Evolutionary conservation across 2,888 invertebrate species (phyloP).

Genomic region (Machimus rusticus): DNA sequence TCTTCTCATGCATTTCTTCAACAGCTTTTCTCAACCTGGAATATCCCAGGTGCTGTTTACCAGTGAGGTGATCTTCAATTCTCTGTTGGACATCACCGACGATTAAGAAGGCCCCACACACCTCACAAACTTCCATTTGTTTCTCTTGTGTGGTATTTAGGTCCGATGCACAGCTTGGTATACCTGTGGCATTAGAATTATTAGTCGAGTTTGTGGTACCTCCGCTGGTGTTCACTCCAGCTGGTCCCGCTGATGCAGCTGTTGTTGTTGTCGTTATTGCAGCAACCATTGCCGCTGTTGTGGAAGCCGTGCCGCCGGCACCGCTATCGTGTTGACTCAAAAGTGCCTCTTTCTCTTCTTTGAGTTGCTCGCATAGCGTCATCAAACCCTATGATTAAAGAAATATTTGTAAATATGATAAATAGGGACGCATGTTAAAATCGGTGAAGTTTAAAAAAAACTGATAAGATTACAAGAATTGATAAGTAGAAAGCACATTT

Average conservation of each 20-base stretch:
- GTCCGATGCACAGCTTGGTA: slow-evolving; percentile 74
- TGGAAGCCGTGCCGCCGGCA: slow-evolving; percentile 53
- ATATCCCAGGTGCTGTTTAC: slow-evolving; percentile 96
- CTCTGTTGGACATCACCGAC: slow-evolving; percentile 98
- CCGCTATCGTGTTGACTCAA: slow-evolving; percentile 81
- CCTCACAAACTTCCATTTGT: slow-evolving; percentile 98
- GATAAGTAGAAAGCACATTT: too few relatives aligned
- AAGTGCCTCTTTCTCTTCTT: slow-evolving; percentile 87
- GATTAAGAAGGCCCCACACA: slow-evolving; percentile 98
- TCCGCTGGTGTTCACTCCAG: not conserved
- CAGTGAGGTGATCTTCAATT: slow-evolving; percentile 97
- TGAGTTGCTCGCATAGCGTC: slow-evolving; percentile 93
- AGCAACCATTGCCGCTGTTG: not conserved
- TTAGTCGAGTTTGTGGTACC: slow-evolving; percentile 42
- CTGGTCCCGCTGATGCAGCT: not conserved
- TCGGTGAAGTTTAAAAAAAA: too few relatives aligned
- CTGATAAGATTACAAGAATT: too few relatives aligned
- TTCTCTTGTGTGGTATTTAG: slow-evolving; percentile 90
- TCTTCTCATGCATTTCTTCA: slow-evolving; percentile 70
- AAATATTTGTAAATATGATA: not conserved
- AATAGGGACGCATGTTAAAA: too few relatives aligned
- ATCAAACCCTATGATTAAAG: slow-evolving; percentile 72
- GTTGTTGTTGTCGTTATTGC: slow-evolving; percentile 1
- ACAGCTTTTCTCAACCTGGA: slow-evolving; percentile 74
- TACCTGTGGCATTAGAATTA: slow-evolving; percentile 37